phyloP scores from a whole-genome alignment of 2,113 vertebrate genomes.

The Rhinolophus ferrumequinum region DNA sequence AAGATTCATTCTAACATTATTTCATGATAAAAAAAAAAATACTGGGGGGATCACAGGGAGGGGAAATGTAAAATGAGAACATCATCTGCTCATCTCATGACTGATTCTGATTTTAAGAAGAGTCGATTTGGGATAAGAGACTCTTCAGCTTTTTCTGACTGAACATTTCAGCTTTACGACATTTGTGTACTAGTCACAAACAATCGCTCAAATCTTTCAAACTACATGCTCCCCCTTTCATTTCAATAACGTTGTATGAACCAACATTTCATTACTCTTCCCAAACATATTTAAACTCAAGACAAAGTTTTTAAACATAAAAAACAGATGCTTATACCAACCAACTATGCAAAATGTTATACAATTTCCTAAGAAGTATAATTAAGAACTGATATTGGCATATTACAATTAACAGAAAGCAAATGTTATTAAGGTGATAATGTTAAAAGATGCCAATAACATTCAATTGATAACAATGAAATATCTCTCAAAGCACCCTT shows the following conservation, averaged over 20 bases:
- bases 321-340: background rate
- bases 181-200: background rate
- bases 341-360: background rate
- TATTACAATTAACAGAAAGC: conserved; percentile 29
- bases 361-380: background rate
- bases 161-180: background rate
- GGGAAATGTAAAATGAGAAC: background rate
- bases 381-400: background rate
- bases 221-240: background rate
- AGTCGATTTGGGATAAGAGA: background rate
- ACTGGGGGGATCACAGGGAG: background rate
- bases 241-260: background rate
- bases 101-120: background rate
- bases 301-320: conserved; percentile 10
- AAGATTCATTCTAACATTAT: background rate
- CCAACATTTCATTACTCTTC: background rate
- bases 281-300: background rate
- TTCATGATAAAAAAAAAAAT: conserved; percentile 21
- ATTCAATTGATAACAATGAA: background rate
- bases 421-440: background rate
- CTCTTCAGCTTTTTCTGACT: background rate
- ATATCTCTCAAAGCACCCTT: background rate
- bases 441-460: background rate
- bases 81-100: background rate
- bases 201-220: background rate